These are phyloP conservation scores for Galeopterus variegatus DNA, from an alignment of 2,113 vertebrate species.

Conservation along the genomic window DNA sequence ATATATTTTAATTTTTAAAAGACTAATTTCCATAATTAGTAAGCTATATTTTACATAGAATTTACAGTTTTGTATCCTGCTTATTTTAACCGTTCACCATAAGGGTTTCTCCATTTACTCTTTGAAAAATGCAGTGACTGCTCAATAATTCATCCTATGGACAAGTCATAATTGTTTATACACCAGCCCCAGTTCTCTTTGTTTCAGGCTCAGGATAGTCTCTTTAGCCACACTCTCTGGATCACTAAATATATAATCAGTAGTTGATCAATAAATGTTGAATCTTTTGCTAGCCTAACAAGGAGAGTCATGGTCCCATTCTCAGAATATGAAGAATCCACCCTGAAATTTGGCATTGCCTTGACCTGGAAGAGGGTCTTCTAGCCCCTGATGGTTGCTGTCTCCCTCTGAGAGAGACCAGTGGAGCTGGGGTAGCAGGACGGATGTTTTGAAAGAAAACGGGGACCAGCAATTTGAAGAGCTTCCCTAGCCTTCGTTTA, in stretches of 20 bases:
- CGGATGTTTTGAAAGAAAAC: not conserved
- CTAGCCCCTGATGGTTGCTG: not conserved
- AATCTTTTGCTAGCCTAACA: constrained; percentile 23
- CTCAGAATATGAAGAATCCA: not conserved
- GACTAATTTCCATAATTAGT: not conserved
- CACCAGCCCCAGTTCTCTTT: not conserved
- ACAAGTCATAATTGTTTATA: not conserved
- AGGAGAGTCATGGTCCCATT: not conserved
- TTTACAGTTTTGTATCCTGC: not conserved
- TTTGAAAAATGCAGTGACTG: constrained; percentile 10
- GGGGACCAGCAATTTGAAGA: not conserved
- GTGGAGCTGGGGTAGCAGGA: not conserved
- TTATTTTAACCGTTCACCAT: constrained; percentile 7
- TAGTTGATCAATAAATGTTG: not conserved
- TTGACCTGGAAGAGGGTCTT: not conserved
- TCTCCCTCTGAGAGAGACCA: constrained; percentile 34
- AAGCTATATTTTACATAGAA: constrained; percentile 1
- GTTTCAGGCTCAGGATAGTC: not conserved
- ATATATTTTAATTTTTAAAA: constrained; percentile 14
- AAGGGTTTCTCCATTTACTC: constrained; percentile 29
- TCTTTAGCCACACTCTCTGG: not conserved
- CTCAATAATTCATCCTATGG: not conserved
- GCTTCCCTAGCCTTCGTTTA: not conserved
- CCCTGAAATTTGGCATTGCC: not conserved
- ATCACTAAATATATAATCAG: not conserved